Base-by-base conservation (phyloP, 2,888 invertebrate species). In the Xestia rhomboidea region DNA sequence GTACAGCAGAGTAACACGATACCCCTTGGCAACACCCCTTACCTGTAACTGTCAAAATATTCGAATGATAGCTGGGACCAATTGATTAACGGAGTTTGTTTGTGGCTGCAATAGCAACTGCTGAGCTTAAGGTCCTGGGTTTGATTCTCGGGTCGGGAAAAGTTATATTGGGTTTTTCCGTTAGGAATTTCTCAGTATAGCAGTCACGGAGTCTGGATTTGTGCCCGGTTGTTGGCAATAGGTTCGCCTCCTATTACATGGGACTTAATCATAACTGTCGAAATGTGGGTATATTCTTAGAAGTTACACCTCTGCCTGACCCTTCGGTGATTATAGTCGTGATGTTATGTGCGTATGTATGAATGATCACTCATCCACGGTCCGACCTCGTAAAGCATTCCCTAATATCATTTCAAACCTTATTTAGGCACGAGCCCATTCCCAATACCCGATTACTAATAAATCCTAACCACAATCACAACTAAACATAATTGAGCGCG, bases 381-480 rank as follows among this genome's bases (percentile, higher is more conserved):
- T 30, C 18, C 8, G 62, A 62, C 34, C 7, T 62, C 30, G 18
- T 21, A 8, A 60, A 60, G 8, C 57, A 30, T 18, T 30, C 1
- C 2, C 15, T 27, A 57, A 18, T 27, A 7, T 27, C 15, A 57
- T 57, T 57, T 30, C 0, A 30, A 30, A 30, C 8, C 34, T 34
- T 30, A 21, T 62, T 57, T 62, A 30, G 30, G 4, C 60, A 21
- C 30, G 30, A 21, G 1, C 18, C 18, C 30, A 63, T 21, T 44
- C 41, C 49, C 34, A 72, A 27, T 27, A 72, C 18, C 41, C 34
- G 41, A 76, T 44, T 5, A 79, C 27, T 15, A 80, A 49, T 62
- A 77, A 64, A 75, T 78, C 49, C 21, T 30, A n/a, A 49, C 21
- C 41, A 63, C 21, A 68, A 46, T 60, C 38, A 57, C 11, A 76